phyloP scores from a whole-genome alignment of 2,888 invertebrate genomes.

The Rhimphoctona megacephalus region DNA sequence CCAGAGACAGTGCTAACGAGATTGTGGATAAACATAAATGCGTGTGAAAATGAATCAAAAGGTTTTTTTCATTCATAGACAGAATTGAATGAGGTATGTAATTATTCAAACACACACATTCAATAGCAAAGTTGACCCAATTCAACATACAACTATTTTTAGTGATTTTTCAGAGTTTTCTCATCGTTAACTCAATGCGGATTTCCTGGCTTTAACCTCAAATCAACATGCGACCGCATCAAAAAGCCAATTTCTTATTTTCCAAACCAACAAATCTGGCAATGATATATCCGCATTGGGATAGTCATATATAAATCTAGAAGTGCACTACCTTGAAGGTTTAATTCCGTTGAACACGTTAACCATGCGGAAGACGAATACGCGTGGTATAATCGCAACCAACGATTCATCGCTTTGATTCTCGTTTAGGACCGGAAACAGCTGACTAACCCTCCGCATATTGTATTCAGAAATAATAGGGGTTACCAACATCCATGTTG shows the following conservation, averaged over 20 bases:
- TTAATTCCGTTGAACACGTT: conserved; percentile 43
- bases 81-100: background rate
- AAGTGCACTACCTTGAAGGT: conserved; percentile 33
- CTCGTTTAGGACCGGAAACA: conserved; percentile 54
- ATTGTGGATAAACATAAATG: conserved; percentile 4
- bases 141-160: background rate
- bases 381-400: conserved; percentile 38
- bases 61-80: background rate
- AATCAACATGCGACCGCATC: conserved; percentile 1
- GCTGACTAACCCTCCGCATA: conserved; percentile 24
- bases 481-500: background rate
- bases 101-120: background rate
- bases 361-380: conserved; percentile 56
- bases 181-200: background rate
- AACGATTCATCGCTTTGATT: conserved; percentile 48
- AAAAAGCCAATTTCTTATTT: conserved; percentile 26
- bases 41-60: background rate
- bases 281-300: background rate
- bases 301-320: conserved; percentile 23
- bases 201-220: conserved; percentile 9
- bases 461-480: conserved; percentile 31
- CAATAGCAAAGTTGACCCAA: background rate
- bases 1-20: conserved; percentile 5
- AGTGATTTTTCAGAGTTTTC: background rate
- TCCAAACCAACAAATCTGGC: conserved; percentile 19